These are phyloP conservation scores for Nephrotoma flavescens DNA, from an alignment of 2,888 invertebrate genomes.

Conservation along the genomic window DNA sequence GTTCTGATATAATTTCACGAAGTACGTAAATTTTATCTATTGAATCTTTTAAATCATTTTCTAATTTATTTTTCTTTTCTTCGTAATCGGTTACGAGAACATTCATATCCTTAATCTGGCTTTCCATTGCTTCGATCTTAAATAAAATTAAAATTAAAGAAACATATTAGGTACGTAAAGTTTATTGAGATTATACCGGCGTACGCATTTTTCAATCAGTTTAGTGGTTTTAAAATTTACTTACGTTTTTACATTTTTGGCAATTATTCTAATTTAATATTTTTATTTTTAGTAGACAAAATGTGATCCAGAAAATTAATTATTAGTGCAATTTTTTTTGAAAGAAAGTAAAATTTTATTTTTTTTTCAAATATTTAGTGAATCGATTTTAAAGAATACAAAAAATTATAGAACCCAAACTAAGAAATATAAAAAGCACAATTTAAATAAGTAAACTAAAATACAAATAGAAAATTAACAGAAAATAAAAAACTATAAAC, in stretches of 20 bases:
- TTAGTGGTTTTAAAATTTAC: neutral
- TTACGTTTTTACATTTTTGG: neutral
- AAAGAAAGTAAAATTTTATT: neutral
- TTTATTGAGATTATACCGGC: neutral
- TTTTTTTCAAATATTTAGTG: neutral
- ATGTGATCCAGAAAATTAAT: neutral
- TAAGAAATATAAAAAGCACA: neutral
- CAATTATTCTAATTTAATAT: neutral
- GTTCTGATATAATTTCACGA: slow-evolving; percentile 59
- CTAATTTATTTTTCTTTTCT: slow-evolving; percentile 44
- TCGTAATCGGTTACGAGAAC: slow-evolving; percentile 45
- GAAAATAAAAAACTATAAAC: neutral
- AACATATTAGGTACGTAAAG: neutral
- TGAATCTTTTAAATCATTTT: slow-evolving; percentile 58
- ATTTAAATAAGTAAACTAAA: neutral
- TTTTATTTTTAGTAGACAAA: neutral
- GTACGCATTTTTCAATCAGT: slow-evolving; percentile 9
- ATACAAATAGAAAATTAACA: neutral
- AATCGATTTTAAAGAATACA: neutral
- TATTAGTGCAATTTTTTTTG: neutral
- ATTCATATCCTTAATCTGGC: slow-evolving; percentile 55
- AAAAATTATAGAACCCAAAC: neutral
- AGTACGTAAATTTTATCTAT: slow-evolving; percentile 59
- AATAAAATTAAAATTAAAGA: slow-evolving; percentile 8
- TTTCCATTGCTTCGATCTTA: slow-evolving; percentile 66